Percentiles rank a stretch among this genome's conserved stretches.
These are phyloP conservation scores for Notarius lentiginosus DNA, from an alignment of 2,113 vertebrate genomes.

Conservation along the genomic window DNA sequence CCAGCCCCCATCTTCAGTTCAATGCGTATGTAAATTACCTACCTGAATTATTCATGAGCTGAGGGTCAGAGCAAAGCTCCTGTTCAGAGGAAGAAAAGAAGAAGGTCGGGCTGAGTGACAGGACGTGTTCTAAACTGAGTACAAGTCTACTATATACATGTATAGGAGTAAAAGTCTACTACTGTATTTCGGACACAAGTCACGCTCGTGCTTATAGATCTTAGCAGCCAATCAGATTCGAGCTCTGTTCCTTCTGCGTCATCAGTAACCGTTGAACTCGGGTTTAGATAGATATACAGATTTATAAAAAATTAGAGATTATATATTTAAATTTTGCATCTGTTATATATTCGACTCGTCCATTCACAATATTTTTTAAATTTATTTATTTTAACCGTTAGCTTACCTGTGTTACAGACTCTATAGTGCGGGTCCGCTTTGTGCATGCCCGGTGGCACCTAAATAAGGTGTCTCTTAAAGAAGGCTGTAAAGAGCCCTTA, in stretches of 20 bases:
- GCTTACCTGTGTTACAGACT: background rate
- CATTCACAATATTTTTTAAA: background rate
- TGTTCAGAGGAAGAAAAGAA: background rate
- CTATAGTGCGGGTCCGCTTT: background rate
- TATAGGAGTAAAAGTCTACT: background rate
- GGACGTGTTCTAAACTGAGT: background rate
- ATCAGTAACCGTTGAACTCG: background rate
- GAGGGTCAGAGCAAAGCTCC: slow-evolving; percentile 19
- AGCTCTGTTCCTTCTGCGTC: background rate
- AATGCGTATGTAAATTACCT: background rate
- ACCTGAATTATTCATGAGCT: slow-evolving; percentile 35
- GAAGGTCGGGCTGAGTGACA: background rate
- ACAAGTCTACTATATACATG: background rate
- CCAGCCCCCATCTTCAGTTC: background rate
- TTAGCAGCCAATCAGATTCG: slow-evolving; percentile 12
- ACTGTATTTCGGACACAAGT: background rate
- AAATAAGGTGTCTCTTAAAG: background rate
- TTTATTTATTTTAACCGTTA: background rate
- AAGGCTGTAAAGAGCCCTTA: background rate
- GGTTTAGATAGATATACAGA: background rate
- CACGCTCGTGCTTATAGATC: background rate
- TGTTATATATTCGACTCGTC: background rate
- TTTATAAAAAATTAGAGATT: background rate
- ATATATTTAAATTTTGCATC: background rate
- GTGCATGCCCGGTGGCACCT: slow-evolving; percentile 20